Base-by-base conservation (phyloP, 2,888 invertebrate species). In the Minunthozetes semirufus region DNA sequence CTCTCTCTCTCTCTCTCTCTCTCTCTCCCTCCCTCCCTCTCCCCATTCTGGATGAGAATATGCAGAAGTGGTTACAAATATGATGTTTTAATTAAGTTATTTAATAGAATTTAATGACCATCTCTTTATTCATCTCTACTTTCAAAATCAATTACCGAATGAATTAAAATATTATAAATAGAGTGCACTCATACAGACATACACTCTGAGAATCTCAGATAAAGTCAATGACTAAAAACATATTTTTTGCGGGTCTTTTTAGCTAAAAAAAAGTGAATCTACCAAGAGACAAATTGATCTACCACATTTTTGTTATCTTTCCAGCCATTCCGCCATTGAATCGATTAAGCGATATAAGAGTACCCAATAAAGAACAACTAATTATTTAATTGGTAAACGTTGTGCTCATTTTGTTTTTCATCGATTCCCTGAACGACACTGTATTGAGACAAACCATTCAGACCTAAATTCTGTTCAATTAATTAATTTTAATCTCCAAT, bases 311-410 rank as follows among this genome's bases (percentile, higher is more conserved):
- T n/a, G n/a, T n/a, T n/a, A n/a, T n/a, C n/a, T n/a, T n/a, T 50
- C 5, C 4, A 50, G 15, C 8, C n/a, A 50, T 9, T n/a, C 22
- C 15, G 13, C 15, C 59, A 15, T 22, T 33, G 15, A 25, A 25
- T 59, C 13, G 27, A 38, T 53, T 33, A 53, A 53, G 19, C 19
- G 5, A n/a, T 11, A 1, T 66, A 19, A n/a, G 11, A 66, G 33
- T 17, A 63, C 33, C 8, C 22, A 6, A 56, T n/a, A 25, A 25
- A 56, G 59, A 27, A 17, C 13, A 13, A 38, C 70, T 70, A 70
- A 70, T 70, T 70, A 70, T 70, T 70, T 70, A 70, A 70, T 70
- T 70, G 48, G 17, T 22, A 38, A 70, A 27, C 25, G 42, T 70
- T 48, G 46, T 48, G 13, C 70, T 70, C 48, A 42, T 68, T 42